Evolutionary conservation across 2,888 invertebrate species (phyloP).

Genomic region (Drosophila macrospina): DNA sequence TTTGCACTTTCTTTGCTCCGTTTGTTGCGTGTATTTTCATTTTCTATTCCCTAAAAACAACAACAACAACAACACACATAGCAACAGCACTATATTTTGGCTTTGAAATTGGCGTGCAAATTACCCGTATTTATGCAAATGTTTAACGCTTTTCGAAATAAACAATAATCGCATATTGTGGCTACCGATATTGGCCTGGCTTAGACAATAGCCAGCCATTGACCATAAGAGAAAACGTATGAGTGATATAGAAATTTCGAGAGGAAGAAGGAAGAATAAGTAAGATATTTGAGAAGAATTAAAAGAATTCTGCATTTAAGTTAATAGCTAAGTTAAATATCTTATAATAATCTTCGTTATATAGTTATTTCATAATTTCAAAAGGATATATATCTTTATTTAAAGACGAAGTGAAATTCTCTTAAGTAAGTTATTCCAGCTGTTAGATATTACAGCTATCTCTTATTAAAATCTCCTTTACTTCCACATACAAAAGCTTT

Average conservation of each 20-base stretch:
- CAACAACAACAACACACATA: too few relatives aligned
- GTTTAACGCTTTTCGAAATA: constrained; percentile 30
- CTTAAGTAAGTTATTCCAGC: too few relatives aligned
- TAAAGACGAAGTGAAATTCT: too few relatives aligned
- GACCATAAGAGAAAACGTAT: constrained; percentile 7
- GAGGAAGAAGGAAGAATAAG: too few relatives aligned
- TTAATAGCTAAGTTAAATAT: too few relatives aligned
- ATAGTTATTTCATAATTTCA: too few relatives aligned
- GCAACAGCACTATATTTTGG: constrained; percentile 12
- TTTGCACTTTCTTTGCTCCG: constrained; percentile 60
- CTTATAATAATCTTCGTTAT: too few relatives aligned
- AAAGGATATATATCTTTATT: too few relatives aligned
- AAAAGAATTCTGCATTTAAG: background rate
- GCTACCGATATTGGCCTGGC: constrained; percentile 21
- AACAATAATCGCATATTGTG: constrained; percentile 53
- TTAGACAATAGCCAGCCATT: constrained; percentile 37
- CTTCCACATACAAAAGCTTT: too few relatives aligned
- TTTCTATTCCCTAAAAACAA: constrained; percentile 14
- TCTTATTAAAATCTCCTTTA: too few relatives aligned
- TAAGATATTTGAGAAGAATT: background rate
- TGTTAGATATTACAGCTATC: too few relatives aligned
- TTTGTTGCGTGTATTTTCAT: constrained; percentile 13
- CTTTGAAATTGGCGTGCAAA: constrained; percentile 57
- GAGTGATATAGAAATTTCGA: background rate
- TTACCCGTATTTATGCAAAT: constrained; percentile 63